These are phyloP conservation scores for Xestia c-nigrum DNA, from an alignment of 2,888 invertebrate genomes.

Conservation along the genomic window DNA sequence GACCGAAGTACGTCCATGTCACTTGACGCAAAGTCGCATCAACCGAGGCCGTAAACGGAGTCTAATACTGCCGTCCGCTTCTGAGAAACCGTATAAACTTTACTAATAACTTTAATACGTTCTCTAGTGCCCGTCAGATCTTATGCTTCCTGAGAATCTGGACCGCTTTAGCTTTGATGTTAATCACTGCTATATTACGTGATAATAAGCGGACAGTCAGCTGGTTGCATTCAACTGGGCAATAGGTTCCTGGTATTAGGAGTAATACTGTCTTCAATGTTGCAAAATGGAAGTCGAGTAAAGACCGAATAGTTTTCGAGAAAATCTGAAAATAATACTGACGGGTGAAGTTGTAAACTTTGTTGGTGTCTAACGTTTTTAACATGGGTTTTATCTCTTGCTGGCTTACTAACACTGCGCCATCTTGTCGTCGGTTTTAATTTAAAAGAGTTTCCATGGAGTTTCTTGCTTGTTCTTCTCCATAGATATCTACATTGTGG, in stretches of 20 bases:
- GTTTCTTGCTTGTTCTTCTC: too few relatives aligned
- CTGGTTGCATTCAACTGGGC: background rate
- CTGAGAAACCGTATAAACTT: constrained; percentile 34
- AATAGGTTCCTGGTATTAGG: constrained; percentile 26
- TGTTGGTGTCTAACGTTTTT: background rate
- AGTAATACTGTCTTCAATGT: constrained; percentile 8
- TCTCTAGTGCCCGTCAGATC: constrained; percentile 7
- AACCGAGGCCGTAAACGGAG: background rate
- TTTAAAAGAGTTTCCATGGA: too few relatives aligned
- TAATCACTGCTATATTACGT: background rate
- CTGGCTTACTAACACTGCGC: background rate
- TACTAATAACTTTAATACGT: constrained; percentile 32
- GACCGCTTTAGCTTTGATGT: constrained; percentile 39
- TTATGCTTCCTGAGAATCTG: constrained; percentile 12
- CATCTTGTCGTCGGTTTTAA: background rate
- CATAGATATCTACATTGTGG: too few relatives aligned
- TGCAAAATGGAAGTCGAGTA: constrained; percentile 1
- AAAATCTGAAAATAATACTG: background rate
- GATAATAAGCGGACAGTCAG: background rate
- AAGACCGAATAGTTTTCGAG: background rate
- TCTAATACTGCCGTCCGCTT: constrained; percentile 21
- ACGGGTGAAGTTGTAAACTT: background rate
- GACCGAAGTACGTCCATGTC: background rate
- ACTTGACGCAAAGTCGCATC: background rate
- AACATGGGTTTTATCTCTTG: background rate